Evolutionary conservation across 92 coral and sea anemone species (phyloP), one percentile per base, ranked within the genome.

Genomic region (Heliopora coerulea): DNA sequence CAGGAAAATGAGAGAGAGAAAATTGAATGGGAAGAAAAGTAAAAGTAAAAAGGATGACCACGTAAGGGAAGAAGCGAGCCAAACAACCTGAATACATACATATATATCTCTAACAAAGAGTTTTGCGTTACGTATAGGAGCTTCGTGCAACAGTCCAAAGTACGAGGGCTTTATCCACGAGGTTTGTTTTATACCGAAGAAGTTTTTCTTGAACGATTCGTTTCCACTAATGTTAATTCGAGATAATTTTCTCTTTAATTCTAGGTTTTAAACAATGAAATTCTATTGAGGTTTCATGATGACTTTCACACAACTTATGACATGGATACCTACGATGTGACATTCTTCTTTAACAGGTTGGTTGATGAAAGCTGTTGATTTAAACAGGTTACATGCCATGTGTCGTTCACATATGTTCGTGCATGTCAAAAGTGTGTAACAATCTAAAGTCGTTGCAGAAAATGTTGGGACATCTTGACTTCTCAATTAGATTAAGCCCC

Each of bases 161-260:
- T 92, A 92, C 19, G 96, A 92, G 54, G 97, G 97, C 19, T 89
- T 85, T 82, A 87, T 92, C 54, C 97, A 92, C 56, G 97, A 92
- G 91, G 97, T 92, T 27, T 49, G 67, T 49, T 21, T 21, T 14
- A 8, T 20, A 50, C 27, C 33, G 31, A 27, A 26, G 10, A 59
- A 1, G 28, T 59, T 25, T 15, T 17, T 3, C 18, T 11, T 1
- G 11, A 29, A 26, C 3, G 15, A 26, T 37, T 37, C 5, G 12
- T 37, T 5, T 37, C 12, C 42, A 8, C 17, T n/a, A 2, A 46
- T 46, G n/a, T 15, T 46, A 21, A 58, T 25, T 32, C 32, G 11
- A 21, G 31, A 15, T 46, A 15, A 6, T 8, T 46, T 15, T 46
- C n/a, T 37, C 18, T 76, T 76, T 29, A 6, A 20, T 20, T 69